Percentiles rank a stretch among this genome's conserved stretches.
Evolutionary conservation across 37 sponge, comb jelly and placozoan genomes (phyloP).

Genomic region (Eunapius fragilis): DNA sequence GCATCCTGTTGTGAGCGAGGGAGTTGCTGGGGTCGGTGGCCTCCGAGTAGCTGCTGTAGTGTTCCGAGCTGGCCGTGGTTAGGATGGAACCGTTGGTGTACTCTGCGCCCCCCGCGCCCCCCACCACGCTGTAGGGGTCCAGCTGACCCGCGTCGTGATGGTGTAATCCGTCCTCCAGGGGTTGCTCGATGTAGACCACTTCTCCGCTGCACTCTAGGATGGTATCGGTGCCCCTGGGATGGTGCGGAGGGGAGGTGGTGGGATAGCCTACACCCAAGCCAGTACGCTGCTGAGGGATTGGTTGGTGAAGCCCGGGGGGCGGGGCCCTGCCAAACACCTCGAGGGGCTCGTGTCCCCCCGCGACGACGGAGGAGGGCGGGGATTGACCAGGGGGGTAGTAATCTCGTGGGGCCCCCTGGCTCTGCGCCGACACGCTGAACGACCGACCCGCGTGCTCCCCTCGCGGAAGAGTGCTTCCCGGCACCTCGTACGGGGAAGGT

Average conservation of each 20-base stretch:
- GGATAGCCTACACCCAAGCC: not conserved
- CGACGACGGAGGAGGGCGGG: constrained; percentile 27
- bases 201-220: not conserved
- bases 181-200: not conserved
- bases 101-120: not conserved
- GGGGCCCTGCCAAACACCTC: not conserved
- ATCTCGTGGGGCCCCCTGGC: not conserved
- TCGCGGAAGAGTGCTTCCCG: constrained; percentile 17
- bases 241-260: constrained; percentile 4
- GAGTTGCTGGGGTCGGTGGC: constrained; percentile 2
- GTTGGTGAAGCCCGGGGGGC: not conserved
- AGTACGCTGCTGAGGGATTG: not conserved
- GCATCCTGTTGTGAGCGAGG: constrained; percentile 7
- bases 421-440: not conserved
- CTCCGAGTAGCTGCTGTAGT: constrained; percentile 26
- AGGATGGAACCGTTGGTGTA: not conserved
- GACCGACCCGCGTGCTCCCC: not conserved
- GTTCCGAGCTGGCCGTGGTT: constrained; percentile 8
- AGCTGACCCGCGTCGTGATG: not conserved
- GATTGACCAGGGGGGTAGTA: constrained; percentile 39
- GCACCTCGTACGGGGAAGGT: constrained; percentile 55
- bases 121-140: constrained; percentile 1
- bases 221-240: not conserved
- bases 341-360: not conserved
- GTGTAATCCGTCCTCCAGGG: not conserved